Conservation (phyloP, 2,797 vertebrate species). For the Rhabdomys pumilio region DNA sequence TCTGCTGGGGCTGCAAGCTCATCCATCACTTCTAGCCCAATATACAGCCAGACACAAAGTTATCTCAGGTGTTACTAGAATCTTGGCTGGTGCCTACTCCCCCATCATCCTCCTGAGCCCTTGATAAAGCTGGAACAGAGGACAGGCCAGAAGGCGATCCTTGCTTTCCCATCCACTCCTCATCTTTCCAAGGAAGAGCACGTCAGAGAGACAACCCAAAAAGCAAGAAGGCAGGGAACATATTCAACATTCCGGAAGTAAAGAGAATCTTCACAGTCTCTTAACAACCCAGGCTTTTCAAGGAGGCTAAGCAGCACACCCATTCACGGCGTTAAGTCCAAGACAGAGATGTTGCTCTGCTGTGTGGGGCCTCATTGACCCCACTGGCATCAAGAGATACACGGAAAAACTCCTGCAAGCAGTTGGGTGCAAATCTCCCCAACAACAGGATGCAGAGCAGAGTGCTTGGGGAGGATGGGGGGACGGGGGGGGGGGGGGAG, state of each 20-base stretch:
- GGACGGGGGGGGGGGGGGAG: rapidly evolving
- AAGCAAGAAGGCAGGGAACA: neutral
- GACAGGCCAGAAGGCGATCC: neutral
- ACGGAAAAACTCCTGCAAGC: neutral
- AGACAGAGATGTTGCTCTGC: neutral
- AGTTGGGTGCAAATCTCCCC: neutral
- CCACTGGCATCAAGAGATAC: neutral
- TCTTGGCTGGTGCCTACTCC: neutral
- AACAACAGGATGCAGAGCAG: neutral
- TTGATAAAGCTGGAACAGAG: neutral
- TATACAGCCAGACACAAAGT: neutral
- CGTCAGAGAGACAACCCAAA: neutral
- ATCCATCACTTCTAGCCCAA: neutral
- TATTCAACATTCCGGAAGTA: neutral
- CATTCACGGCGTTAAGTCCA: neutral
- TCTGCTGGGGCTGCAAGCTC: neutral
- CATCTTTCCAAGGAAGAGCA: neutral
- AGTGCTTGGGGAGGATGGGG: no score
- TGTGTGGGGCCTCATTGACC: neutral
- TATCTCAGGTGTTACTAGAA: neutral
- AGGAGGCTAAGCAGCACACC: neutral
- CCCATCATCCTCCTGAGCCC: neutral
- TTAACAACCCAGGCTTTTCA: neutral
- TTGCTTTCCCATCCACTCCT: neutral
- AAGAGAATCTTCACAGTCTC: neutral